Conservation (phyloP, 1,140 invertebrate genomes). For the Drosophila insularis region DNA sequence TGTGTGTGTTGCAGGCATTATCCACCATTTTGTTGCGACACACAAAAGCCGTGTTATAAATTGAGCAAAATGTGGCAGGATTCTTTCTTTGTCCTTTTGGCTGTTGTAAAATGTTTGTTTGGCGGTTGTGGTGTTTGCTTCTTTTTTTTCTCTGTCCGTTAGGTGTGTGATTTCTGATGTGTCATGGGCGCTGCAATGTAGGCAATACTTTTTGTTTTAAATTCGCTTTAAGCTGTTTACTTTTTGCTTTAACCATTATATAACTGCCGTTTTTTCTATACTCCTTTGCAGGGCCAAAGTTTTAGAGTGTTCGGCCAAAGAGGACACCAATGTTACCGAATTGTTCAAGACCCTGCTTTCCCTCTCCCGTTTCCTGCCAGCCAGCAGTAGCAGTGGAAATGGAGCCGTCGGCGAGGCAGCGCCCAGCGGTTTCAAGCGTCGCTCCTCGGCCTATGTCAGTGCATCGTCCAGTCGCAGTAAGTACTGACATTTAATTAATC, state of each 20-base stretch:
- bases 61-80: constrained; percentile 33
- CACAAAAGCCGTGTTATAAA: constrained; percentile 44
- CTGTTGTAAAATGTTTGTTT: constrained; percentile 19
- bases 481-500: constrained; percentile 52
- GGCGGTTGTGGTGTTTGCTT: not conserved
- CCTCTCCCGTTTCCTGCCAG: constrained; percentile 86
- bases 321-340: constrained; percentile 90
- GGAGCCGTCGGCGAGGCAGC: constrained; percentile 83
- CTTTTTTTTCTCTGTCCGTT: constrained; percentile 10
- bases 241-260: not conserved
- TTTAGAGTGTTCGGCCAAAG: constrained; percentile 92
- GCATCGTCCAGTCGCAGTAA: constrained; percentile 84
- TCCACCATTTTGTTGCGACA: constrained; percentile 23
- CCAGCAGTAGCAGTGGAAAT: constrained; percentile 83
- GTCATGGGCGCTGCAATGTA: constrained; percentile 34
- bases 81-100: constrained; percentile 23
- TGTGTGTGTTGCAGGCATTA: constrained; percentile 26
- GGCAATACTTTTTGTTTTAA: constrained; percentile 25
- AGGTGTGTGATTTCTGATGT: constrained; percentile 15
- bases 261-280: not conserved
- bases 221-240: constrained; percentile 11
- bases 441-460: constrained; percentile 89
- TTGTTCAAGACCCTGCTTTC: constrained; percentile 89
- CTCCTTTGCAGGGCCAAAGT: constrained; percentile 86
- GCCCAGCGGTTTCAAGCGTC: constrained; percentile 86